Percentiles rank a stretch among this genome's conserved stretches.
phyloP scores from a whole-genome alignment of 2,113 vertebrate species.

The Syngnathoides biaculeatus region DNA sequence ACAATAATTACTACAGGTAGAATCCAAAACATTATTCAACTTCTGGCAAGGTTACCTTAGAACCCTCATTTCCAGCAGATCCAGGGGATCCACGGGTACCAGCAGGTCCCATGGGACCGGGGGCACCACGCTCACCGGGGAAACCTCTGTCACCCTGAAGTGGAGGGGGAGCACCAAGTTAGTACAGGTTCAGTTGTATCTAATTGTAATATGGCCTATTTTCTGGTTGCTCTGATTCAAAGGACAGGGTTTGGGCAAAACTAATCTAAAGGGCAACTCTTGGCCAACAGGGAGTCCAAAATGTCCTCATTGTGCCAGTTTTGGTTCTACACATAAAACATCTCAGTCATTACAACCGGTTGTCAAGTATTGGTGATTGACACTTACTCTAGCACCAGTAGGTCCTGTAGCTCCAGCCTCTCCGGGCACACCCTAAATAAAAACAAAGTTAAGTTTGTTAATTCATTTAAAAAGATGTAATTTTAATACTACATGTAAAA shows the following conservation, averaged over 20 bases:
- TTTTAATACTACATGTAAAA: no score
- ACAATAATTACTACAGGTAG: background rate
- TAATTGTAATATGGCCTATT: background rate
- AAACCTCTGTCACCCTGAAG: constrained; percentile 93
- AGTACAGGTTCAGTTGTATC: background rate
- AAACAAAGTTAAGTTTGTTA: background rate
- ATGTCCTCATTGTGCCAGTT: background rate
- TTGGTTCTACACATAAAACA: background rate
- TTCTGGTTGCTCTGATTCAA: background rate
- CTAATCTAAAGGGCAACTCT: background rate
- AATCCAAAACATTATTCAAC: background rate
- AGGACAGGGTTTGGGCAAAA: background rate
- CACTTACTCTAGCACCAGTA: constrained; percentile 87
- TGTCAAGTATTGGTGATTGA: background rate
- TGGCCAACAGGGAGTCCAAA: background rate
- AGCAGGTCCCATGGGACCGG: constrained; percentile 81
- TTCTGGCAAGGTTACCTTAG: constrained; percentile 79
- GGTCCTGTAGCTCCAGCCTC: constrained; percentile 83
- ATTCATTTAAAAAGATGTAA: background rate
- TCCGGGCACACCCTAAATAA: constrained; percentile 79
- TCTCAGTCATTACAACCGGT: background rate
- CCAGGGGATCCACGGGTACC: constrained; percentile 88
- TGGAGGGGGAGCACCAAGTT: background rate
- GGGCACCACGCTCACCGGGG: constrained; percentile 89
- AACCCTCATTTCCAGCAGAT: constrained; percentile 90